Conservation (phyloP, 2,797 vertebrate genomes). For the Cyprinodon diabolis region DNA sequence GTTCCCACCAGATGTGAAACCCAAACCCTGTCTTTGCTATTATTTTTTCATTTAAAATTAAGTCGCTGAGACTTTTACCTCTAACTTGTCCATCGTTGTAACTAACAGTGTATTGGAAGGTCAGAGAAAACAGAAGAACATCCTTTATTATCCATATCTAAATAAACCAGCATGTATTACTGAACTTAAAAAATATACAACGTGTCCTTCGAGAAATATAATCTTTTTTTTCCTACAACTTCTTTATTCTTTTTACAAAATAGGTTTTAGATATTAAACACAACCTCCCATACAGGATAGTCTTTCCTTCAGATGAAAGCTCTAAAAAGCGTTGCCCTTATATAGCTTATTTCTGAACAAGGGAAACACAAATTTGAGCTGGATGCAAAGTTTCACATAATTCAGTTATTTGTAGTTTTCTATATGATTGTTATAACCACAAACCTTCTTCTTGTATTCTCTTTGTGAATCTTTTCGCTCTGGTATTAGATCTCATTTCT, state of each 20-base stretch:
- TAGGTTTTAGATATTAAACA: slow-evolving; percentile 14
- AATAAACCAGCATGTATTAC: neutral
- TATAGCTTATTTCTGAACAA: neutral
- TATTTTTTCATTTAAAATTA: slow-evolving; percentile 21
- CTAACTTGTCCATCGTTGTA: slow-evolving; percentile 16
- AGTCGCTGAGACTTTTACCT: slow-evolving; percentile 13
- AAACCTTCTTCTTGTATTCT: neutral
- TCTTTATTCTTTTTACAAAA: slow-evolving; percentile 4
- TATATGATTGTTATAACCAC: neutral
- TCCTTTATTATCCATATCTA: slow-evolving; percentile 9
- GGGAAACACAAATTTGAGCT: neutral
- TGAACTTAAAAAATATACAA: slow-evolving; percentile 8
- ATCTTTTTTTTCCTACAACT: neutral
- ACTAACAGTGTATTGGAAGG: neutral
- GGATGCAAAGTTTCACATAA: neutral
- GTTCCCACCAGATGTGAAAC: slow-evolving; percentile 53
- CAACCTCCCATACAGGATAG: neutral
- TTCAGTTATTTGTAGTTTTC: neutral
- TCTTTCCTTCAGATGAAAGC: neutral
- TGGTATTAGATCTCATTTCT: neutral
- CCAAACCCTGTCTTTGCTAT: slow-evolving; percentile 14
- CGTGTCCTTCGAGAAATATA: slow-evolving; percentile 10
- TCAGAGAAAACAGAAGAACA: slow-evolving; percentile 9
- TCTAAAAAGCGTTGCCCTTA: neutral
- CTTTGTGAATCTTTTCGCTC: neutral